These are phyloP conservation scores for Telenomus remus DNA, from an alignment of 1,140 invertebrate species.

Conservation along the genomic window DNA sequence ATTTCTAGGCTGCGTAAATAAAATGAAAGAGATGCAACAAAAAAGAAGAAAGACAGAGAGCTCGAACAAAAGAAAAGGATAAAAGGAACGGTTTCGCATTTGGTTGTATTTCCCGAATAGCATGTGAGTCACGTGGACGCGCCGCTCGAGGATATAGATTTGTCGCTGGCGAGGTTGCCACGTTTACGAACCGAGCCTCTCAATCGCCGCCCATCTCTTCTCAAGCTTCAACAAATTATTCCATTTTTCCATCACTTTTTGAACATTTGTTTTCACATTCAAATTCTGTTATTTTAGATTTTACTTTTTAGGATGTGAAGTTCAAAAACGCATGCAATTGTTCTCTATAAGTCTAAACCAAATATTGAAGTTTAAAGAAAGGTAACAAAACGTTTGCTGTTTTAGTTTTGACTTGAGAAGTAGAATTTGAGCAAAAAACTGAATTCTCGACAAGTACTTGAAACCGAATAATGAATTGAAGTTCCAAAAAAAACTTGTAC, in stretches of 20 bases:
- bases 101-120: slow-evolving; percentile 60
- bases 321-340: too few species aligned
- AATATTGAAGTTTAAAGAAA: too few species aligned
- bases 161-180: slow-evolving; percentile 62
- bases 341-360: too few species aligned
- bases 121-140: slow-evolving; percentile 65
- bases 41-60: slow-evolving; percentile 25
- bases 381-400: too few species aligned
- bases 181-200: slow-evolving; percentile 23
- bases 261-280: not conserved
- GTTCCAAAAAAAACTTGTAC: too few species aligned
- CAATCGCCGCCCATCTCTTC: slow-evolving; percentile 37
- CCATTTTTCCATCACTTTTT: not conserved
- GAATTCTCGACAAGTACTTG: too few species aligned
- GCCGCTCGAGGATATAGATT: slow-evolving; percentile 65
- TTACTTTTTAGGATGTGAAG: too few species aligned
- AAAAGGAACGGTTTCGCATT: slow-evolving; percentile 59
- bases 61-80: slow-evolving; percentile 33
- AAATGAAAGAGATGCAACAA: slow-evolving; percentile 15
- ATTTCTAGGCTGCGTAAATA: too few species aligned
- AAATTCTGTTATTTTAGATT: not conserved
- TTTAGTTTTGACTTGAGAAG: too few species aligned
- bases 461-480: too few species aligned
- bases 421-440: too few species aligned
- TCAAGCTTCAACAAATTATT: not conserved